A percentile compares a stretch with the other conserved stretches of the same genome.
Evolutionary conservation across 1,140 invertebrate species (phyloP).

Genomic region (Triops cancriformis): DNA sequence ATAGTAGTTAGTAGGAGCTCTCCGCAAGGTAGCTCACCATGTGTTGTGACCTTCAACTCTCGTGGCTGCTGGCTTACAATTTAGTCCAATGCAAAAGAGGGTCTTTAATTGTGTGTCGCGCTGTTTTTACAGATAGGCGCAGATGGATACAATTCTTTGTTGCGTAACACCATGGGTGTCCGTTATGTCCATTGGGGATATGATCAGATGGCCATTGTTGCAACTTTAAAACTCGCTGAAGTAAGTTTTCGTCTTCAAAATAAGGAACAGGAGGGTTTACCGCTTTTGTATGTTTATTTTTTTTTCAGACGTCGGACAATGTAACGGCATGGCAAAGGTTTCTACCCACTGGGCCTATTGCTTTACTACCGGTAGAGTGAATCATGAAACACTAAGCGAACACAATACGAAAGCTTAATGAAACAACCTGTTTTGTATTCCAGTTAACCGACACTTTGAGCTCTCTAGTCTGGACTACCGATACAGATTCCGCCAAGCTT

Average conservation of each 20-base stretch:
- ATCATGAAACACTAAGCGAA: not conserved
- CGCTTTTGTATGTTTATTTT: constrained; percentile 32
- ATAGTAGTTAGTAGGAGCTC: not conserved
- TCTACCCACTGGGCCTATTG: constrained; percentile 79
- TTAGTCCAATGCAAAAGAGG: too few species aligned
- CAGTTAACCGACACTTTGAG: constrained; percentile 61
- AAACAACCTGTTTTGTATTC: constrained; percentile 31
- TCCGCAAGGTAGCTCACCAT: not conserved
- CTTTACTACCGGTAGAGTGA: constrained; percentile 66
- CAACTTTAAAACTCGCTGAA: constrained; percentile 69
- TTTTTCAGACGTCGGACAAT: constrained; percentile 58
- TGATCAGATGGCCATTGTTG: constrained; percentile 80
- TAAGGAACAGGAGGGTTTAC: not conserved
- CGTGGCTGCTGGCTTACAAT: not conserved
- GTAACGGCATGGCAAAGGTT: constrained; percentile 92
- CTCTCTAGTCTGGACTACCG: constrained; percentile 87
- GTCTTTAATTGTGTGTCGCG: too few species aligned
- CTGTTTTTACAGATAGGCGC: constrained; percentile 63
- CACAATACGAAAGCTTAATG: too few species aligned
- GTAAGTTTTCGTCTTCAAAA: constrained; percentile 39
- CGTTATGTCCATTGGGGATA: constrained; percentile 74
- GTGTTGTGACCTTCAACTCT: not conserved
- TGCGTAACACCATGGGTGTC: constrained; percentile 64
- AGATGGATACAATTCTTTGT: constrained; percentile 81
- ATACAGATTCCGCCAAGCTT: constrained; percentile 59